These are phyloP conservation scores for Grus americana DNA, from an alignment of 2,113 vertebrate species.

Conservation along the genomic window DNA sequence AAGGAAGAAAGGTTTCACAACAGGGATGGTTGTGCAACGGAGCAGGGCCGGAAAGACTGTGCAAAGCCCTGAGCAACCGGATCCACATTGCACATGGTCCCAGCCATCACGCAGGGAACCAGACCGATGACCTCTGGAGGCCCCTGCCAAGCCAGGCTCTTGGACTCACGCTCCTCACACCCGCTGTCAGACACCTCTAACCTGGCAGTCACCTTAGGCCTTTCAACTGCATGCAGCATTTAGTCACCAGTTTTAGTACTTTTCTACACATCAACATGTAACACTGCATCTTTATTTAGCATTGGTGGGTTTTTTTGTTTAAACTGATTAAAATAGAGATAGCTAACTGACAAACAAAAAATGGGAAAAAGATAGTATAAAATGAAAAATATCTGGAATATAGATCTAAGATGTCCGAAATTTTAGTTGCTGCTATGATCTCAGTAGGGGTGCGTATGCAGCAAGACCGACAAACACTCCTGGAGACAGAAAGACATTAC, in stretches of 20 bases:
- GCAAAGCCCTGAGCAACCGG: background rate
- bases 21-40: background rate
- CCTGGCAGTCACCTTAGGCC: background rate
- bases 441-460: background rate
- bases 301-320: background rate
- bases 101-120: background rate
- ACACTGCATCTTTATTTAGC: background rate
- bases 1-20: background rate
- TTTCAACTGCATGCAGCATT: background rate
- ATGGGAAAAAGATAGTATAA: background rate
- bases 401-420: background rate
- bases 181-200: background rate
- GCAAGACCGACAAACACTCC: background rate
- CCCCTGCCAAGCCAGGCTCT: background rate
- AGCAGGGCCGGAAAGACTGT: background rate
- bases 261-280: background rate
- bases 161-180: accelerated
- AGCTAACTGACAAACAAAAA: background rate
- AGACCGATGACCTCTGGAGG: background rate
- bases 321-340: background rate
- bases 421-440: background rate
- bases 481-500: background rate
- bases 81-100: background rate
- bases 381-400: background rate
- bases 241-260: background rate